Base-by-base conservation (phyloP, 2,113 vertebrate species). In the Pituophis catenifer region DNA sequence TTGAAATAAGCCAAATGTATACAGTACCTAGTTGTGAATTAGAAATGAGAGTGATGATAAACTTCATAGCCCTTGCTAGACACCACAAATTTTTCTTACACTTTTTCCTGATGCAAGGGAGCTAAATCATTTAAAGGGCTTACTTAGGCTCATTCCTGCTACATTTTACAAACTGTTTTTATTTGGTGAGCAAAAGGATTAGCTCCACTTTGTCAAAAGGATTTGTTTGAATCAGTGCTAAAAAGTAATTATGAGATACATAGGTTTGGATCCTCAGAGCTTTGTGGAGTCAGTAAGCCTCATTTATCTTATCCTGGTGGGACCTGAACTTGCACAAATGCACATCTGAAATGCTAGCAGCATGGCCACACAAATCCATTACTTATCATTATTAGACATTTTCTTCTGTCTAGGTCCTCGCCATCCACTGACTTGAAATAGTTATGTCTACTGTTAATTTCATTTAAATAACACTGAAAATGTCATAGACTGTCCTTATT, bases 371-470 rank as follows among this genome's bases (percentile, higher is more conserved):
- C 48, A 48, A 90, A 48, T 59, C 21, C 50, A 52, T 59, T 50
- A 62, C 38, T 21, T 50, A 87, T 33, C 44, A 52, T 92, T 29
- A 26, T 86, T 81, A 21, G 38, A 29, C 12, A n/a, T 91, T 88
- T 62, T 86, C 75, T 38, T 94, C 54, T 93, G 62, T 44, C n/a
- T 19, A 29, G 24, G 91, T 86, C 92, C 94, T 95, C 9, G 52
- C 57, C 54, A 23, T 87, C 33, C 53, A n/a, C 4, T 57, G 52
- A 90, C 44, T 75, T 58, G 91, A 54, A 57, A 23, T 95, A 75
- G 29, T 54, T 81, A 85, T 26, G 19, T 55, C 75, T 52, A 91
- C 50, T 85, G 23, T 33, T 52, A 48, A 58, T 88, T 88, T 58
- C 55, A 50, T 50, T 86, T 91, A n/a, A 62, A 33, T 62, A 59